A percentile compares a stretch with the other conserved stretches of the same genome.
These are phyloP conservation scores for Poecilobothrus nobilitatus DNA, from an alignment of 2,888 invertebrate species.

Conservation along the genomic window DNA sequence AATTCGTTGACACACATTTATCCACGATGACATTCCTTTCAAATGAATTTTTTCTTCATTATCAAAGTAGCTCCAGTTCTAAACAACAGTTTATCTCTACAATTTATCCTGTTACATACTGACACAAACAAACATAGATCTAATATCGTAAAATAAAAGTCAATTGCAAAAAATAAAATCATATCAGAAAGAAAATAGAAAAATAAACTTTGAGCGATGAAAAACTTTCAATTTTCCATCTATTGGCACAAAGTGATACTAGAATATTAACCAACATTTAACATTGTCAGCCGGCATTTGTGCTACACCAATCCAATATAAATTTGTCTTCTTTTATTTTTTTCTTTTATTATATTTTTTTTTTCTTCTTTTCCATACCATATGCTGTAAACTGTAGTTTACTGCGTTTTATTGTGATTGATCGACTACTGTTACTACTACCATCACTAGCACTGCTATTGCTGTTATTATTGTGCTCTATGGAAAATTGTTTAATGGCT, in stretches of 20 bases:
- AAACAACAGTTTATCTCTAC: background rate
- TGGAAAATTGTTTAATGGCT: slow-evolving; percentile 27
- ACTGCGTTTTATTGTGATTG: slow-evolving; percentile 8
- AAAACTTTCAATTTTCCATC: slow-evolving; percentile 6
- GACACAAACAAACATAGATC: background rate
- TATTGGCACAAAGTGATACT: slow-evolving; percentile 4
- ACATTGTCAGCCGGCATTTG: background rate
- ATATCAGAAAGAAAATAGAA: background rate
- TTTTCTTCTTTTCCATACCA: background rate
- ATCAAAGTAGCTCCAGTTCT: background rate
- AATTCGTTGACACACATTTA: slow-evolving; percentile 7
- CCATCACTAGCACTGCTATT: no score
- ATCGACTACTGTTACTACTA: slow-evolving; percentile 7
- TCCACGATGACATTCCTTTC: slow-evolving; percentile 1
- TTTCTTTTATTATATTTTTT: background rate
- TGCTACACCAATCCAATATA: background rate
- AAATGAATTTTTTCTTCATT: background rate
- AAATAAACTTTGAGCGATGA: background rate
- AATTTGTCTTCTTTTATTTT: background rate
- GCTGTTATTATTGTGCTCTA: background rate
- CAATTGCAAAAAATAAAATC: background rate
- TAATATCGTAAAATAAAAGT: background rate
- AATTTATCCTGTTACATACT: background rate
- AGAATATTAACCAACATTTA: slow-evolving; percentile 1
- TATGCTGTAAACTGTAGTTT: background rate